Evolutionary conservation across 1,140 invertebrate genomes (phyloP), one percentile per base, ranked within the genome.

Genomic region (Rhopalosiphum padi): DNA sequence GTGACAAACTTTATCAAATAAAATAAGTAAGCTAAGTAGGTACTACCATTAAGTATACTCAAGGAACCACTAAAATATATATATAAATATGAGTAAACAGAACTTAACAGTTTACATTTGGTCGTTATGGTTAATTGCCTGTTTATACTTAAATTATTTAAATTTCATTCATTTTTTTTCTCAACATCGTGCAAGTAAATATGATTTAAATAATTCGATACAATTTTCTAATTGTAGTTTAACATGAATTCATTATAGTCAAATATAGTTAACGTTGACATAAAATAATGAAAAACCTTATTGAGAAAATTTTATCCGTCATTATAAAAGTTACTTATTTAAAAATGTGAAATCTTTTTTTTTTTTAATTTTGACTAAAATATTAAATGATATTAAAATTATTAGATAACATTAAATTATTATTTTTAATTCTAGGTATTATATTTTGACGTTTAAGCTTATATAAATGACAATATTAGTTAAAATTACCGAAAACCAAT

Each of bases 121-220:
- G 30, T 68, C 60, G 30, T 15, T n/a, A 68, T n/a, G 60, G 60
- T 68, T 68, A 68, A 68, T 68, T 68, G 60, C 60, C 30, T 68
- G 21, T 68, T 68, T 68, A 68, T 68, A 68, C 11, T 68, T 68
- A n/a, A 68, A 68, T 68, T 68, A 68, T 68, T 68, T 68, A 68
- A 68, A 68, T 68, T 68, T 15, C 60, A 68, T 68, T 68, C 60
- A 68, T n/a, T 68, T 68, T 55, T 55, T 68, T 68, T 68, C 30
- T 68, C 30, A 68, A n/a, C 30, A n/a, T 68, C 60, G 18, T 68
- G 60, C 60, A 68, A 68, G 60, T 68, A 68, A n/a, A 68, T 68
- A n/a, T n/a, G 60, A 68, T 68, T 68, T 68, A 68, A 68, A 68
- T 68, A 68, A 68, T 68, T 68, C n/a, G 60, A n/a, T 68, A 68